Evolutionary conservation across 2,888 invertebrate species (phyloP).

Genomic region (Leptinotarsa rubiginosa): DNA sequence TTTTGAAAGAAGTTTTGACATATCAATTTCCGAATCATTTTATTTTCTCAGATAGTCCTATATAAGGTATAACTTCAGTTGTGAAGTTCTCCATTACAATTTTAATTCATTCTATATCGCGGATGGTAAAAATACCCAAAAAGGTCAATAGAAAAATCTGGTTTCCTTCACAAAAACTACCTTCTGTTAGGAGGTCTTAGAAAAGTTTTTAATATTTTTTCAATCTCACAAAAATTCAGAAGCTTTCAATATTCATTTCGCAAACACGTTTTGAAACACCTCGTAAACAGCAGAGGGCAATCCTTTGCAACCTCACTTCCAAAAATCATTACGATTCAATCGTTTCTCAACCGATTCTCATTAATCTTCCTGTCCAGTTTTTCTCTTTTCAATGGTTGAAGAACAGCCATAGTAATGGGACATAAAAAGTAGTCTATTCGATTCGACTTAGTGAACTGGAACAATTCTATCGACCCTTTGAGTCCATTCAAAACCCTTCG

Average conservation of each 20-base stretch:
- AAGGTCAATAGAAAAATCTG: too few relatives aligned
- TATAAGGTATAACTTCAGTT: too few relatives aligned
- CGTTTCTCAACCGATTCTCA: neutral
- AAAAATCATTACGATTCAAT: neutral
- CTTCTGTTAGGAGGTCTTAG: too few relatives aligned
- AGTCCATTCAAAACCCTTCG: neutral
- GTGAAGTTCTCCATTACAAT: too few relatives aligned
- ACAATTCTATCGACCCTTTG: constrained; percentile 6
- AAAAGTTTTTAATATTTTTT: neutral
- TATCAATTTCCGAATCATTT: too few relatives aligned
- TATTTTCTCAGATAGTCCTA: too few relatives aligned
- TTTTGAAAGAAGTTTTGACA: too few relatives aligned
- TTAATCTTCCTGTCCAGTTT: neutral
- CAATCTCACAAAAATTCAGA: neutral
- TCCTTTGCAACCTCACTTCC: neutral
- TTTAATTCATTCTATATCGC: too few relatives aligned
- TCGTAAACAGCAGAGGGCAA: neutral
- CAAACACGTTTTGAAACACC: neutral
- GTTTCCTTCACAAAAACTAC: too few relatives aligned
- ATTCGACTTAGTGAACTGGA: constrained; percentile 8
- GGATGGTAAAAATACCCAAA: too few relatives aligned
- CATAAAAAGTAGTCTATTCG: neutral
- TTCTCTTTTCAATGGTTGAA: neutral
- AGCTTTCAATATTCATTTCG: too few relatives aligned
- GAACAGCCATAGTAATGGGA: neutral